These are phyloP conservation scores for Sesia bembeciformis DNA, from an alignment of 2,888 invertebrate species.

Conservation along the genomic window DNA sequence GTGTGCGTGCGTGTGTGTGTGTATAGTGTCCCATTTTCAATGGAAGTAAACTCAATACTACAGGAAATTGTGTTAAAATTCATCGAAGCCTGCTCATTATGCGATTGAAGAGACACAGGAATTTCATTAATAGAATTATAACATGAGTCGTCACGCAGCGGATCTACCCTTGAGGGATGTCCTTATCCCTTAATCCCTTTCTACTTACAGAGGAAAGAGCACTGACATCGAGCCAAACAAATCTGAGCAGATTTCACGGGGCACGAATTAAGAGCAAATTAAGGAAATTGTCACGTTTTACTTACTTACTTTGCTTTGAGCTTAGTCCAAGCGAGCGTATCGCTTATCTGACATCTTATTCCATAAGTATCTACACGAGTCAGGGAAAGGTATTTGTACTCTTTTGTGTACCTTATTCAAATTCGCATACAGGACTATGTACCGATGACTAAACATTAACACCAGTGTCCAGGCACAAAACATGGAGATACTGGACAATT, in stretches of 20 bases:
- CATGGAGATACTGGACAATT: too few relatives aligned
- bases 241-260: slow-evolving; percentile 45
- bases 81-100: too few relatives aligned
- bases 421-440: too few relatives aligned
- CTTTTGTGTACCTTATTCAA: not conserved
- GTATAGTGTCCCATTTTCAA: too few relatives aligned
- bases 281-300: slow-evolving; percentile 44
- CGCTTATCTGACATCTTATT: not conserved
- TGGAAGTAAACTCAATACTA: too few relatives aligned
- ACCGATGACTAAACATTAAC: too few relatives aligned
- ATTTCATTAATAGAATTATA: slow-evolving; percentile 28
- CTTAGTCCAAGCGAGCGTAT: not conserved
- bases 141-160: slow-evolving; percentile 32
- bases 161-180: slow-evolving; percentile 17
- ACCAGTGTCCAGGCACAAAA: too few relatives aligned
- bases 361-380: not conserved
- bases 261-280: slow-evolving; percentile 53
- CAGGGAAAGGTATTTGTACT: not conserved
- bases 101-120: slow-evolving; percentile 8
- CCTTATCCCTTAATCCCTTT: slow-evolving; percentile 50
- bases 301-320: not conserved
- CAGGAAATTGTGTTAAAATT: too few relatives aligned
- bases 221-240: slow-evolving; percentile 40
- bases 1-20: too few relatives aligned
- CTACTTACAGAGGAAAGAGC: slow-evolving; percentile 49